Evolutionary conservation across 1,140 invertebrate species (phyloP), one percentile per base, ranked within the genome.

Genomic region (Drosophila insularis): DNA sequence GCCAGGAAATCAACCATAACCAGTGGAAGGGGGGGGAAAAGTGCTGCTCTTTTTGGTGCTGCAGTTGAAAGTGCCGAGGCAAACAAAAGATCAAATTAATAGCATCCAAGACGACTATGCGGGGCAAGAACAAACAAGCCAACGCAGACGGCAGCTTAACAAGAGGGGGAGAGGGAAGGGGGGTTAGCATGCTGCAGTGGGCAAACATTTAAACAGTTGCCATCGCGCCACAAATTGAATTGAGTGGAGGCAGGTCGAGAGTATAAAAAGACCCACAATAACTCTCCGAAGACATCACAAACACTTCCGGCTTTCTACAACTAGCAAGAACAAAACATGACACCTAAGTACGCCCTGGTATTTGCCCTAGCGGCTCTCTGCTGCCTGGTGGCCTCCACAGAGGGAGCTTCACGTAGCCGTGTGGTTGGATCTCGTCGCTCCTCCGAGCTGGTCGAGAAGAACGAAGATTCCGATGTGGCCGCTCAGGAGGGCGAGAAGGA

Each of bases 11-110:
- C 56, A 71, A 78, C 62, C 65, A 46, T 54, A 62, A 68, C 62
- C 66, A 39, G 14, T 39, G 17, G 32, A 31, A 55, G 19, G 35
- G 17, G 40, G 2, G 56, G 50, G 79, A 79, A 70, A 72, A 50
- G 53, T 54, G 64, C 68, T 68, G 71, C 68, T 72, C 54, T 31
- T 78, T 68, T 46, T 66, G 65, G 73, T 53, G 61, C 43, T 50
- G 43, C 43, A 55, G 61, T 56, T 46, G 63, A 61, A 62, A n/a
- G 17, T 14, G 13, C 17, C 66, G 53, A 37, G 63, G 64, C 68
- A 86, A 81, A 87, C 82, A 87, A 87, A 87, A 87, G 82, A 89
- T 87, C 82, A 80, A 89, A 79, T 82, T 87, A 87, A 87, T 87
- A 80, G 79, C 81, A 69, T 62, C 43, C 68, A 43, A 77, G 63